These are phyloP conservation scores for Gonatopus flavifemur DNA, from an alignment of 1,140 invertebrate species.

Conservation along the genomic window DNA sequence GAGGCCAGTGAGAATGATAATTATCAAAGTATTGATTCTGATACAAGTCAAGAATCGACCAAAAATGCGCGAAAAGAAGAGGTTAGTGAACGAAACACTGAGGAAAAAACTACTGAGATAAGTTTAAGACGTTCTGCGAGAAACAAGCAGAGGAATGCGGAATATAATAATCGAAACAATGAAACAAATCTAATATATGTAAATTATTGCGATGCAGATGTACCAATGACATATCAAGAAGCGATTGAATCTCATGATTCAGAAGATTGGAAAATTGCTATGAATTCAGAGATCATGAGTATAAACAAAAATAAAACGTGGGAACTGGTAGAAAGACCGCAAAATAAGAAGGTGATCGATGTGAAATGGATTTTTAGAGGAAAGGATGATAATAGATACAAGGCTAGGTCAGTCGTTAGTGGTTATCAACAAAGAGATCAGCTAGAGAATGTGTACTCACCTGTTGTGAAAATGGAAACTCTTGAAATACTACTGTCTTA, in stretches of 20 bases:
- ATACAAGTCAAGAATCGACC: too few species aligned
- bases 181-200: conserved; percentile 37
- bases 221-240: conserved; percentile 40
- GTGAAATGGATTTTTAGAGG: conserved; percentile 22
- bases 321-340: conserved; percentile 32
- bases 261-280: conserved; percentile 37
- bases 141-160: conserved; percentile 18
- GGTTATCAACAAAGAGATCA: conserved; percentile 16
- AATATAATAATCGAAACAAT: conserved; percentile 23
- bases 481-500: conserved; percentile 33
- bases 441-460: conserved; percentile 36
- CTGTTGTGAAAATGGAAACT: conserved; percentile 21
- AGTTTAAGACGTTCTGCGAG: conserved; percentile 6
- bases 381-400: conserved; percentile 17
- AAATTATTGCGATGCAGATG: conserved; percentile 39
- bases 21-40: too few species aligned
- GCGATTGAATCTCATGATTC: conserved; percentile 33
- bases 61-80: too few species aligned
- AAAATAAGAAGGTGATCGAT: conserved; percentile 32
- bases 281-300: conserved; percentile 37
- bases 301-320: conserved; percentile 42
- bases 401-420: conserved; percentile 18
- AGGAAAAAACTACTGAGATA: conserved; percentile 19
- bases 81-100: conserved; percentile 8
- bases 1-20: neutral